Evolutionary conservation across 2,113 vertebrate species (phyloP).

Genomic region (Varanus salvator): DNA sequence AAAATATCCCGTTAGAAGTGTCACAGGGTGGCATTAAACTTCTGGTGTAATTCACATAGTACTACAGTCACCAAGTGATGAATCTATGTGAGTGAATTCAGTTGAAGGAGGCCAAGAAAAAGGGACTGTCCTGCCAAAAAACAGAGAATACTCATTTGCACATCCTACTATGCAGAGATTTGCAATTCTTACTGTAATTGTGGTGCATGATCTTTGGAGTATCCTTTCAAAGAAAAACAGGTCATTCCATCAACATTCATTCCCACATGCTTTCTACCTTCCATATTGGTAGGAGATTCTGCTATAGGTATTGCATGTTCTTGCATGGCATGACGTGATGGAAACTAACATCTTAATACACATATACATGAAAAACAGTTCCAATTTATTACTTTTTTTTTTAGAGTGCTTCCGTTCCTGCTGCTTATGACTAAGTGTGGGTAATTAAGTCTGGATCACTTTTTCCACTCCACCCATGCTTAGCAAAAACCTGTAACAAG

Average conservation of each 20-base stretch:
- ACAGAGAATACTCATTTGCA: too few species aligned
- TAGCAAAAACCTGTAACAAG: conserved; percentile 77
- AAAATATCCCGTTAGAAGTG: not conserved
- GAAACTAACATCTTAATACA: conserved; percentile 76
- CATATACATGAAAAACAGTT: conserved; percentile 64
- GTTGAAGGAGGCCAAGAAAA: too few species aligned
- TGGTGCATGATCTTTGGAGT: not conserved
- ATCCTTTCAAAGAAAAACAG: not conserved
- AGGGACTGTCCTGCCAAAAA: too few species aligned
- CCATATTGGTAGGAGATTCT: conserved; percentile 37
- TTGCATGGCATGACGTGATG: conserved; percentile 74
- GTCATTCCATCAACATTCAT: rapidly evolving
- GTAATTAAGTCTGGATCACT: conserved; percentile 81
- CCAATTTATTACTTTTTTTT: conserved; percentile 74
- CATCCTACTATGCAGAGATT: not conserved
- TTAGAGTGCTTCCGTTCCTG: conserved; percentile 77
- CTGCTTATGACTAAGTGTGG: conserved; percentile 81
- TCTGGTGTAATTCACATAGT: not conserved
- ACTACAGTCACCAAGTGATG: not conserved
- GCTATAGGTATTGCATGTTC: conserved; percentile 20
- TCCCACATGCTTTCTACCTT: not conserved
- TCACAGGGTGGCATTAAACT: not conserved
- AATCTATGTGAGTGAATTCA: not conserved
- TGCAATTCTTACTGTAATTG: not conserved
- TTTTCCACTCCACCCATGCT: conserved; percentile 83